These are phyloP conservation scores for Gonatopus flavifemur DNA, from an alignment of 1,140 invertebrate genomes.

Conservation along the genomic window DNA sequence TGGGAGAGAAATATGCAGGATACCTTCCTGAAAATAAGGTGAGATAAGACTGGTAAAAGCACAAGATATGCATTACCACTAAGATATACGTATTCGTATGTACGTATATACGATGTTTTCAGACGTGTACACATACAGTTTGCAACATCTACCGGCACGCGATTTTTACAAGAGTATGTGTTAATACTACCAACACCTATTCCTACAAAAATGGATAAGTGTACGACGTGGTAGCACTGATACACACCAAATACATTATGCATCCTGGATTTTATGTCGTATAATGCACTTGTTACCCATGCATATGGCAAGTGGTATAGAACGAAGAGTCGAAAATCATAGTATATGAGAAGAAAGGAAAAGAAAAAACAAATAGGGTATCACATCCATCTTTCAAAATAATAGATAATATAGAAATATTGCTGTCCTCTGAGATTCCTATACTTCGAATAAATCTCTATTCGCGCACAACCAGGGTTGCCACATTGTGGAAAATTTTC, in stretches of 20 bases:
- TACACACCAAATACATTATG: constrained; percentile 41
- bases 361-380: constrained; percentile 1
- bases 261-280: constrained; percentile 42
- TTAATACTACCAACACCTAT: constrained; percentile 7
- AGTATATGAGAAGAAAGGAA: constrained; percentile 11
- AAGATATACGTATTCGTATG: neutral
- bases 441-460: too few species aligned
- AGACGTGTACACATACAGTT: neutral
- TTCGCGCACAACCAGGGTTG: too few species aligned
- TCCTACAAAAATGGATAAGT: constrained; percentile 11
- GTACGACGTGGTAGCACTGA: constrained; percentile 25
- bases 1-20: constrained; percentile 9
- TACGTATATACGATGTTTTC: neutral
- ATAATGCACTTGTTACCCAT: constrained; percentile 47
- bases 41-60: constrained; percentile 22
- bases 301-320: constrained; percentile 21
- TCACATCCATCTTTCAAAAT: too few species aligned
- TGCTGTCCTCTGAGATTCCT: too few species aligned
- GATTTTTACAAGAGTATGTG: neutral
- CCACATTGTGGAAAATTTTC: too few species aligned
- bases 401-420: too few species aligned
- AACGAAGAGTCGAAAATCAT: constrained; percentile 22
- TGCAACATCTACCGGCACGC: neutral
- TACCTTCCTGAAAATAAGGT: constrained; percentile 19
- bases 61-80: constrained; percentile 24